Base-by-base conservation (phyloP, 2,113 vertebrate species). In the Asarcornis scutulata region DNA sequence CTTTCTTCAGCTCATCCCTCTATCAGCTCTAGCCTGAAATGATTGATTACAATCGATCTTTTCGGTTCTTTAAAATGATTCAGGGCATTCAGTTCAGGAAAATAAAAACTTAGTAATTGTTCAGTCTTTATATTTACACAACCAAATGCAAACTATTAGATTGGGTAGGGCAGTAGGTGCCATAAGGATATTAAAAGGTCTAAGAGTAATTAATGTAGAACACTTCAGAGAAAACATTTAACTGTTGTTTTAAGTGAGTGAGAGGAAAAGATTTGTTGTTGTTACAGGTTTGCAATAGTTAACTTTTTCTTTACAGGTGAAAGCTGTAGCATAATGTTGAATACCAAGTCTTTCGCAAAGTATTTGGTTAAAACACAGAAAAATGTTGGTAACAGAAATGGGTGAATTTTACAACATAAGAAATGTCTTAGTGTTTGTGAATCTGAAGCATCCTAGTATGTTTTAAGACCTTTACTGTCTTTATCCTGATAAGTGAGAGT, bases 51-150 rank as follows among this genome's bases (percentile, higher is more conserved):
- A 75, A 86, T 91, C 0, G 11, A 63, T 89, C 27, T 38, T 60
- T 86, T 94, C 75, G 14, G 38, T 88, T 91, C 64, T 75, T 96
- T 86, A 72, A 86, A 86, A 59, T 67, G 52, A 88, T 88, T 38
- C 38, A 72, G 40, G 29, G 64, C 91, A 64, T 71, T 44, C 52
- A 80, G 77, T 86, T 48, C 79, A 72, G 81, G 82, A 91, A 93
- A 96, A 90, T 71, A 83, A 80, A 80, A 86, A 5, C 38, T 34
- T 83, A 60, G 16, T 93, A 81, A 91, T 94, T 15, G 23, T 91
- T 95, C 31, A 74, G 68, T 89, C 81, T 89, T 86, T 79, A 46
- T 93, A 29, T 96, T 96, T 96, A 91, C 85, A 59, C 75, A 95
- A 42, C 68, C 94, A 76, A 95, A 90, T 71, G 76, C 72, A 74